phyloP scores from a whole-genome alignment of 2,888 invertebrate species.

The Noctua janthina region DNA sequence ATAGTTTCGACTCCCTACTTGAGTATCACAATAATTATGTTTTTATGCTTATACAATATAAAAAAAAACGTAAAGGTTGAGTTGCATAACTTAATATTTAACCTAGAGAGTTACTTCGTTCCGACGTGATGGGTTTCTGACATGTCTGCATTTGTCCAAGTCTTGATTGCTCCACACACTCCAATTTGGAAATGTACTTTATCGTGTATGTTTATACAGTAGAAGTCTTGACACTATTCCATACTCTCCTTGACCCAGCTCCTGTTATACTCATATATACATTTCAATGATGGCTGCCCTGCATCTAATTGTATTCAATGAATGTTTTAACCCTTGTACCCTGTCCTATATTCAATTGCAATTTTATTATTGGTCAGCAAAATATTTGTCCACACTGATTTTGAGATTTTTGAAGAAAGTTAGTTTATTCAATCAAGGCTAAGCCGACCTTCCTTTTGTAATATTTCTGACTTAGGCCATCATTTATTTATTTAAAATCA shows the following conservation, averaged over 20 bases:
- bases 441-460: neutral
- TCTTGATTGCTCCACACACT: neutral
- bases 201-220: slow-evolving; percentile 21
- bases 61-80: neutral
- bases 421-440: neutral
- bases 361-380: slow-evolving; percentile 13
- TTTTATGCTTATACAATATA: neutral
- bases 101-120: neutral
- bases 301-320: slow-evolving; percentile 44
- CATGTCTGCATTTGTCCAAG: neutral
- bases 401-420: neutral
- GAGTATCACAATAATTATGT: neutral
- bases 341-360: slow-evolving; percentile 35
- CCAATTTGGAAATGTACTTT: slow-evolving; percentile 23
- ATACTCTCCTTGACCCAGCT: slow-evolving; percentile 57
- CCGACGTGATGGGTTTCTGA: neutral
- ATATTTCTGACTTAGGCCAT: neutral
- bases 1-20: neutral
- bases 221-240: slow-evolving; percentile 57
- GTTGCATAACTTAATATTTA: neutral
- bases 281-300: slow-evolving; percentile 47
- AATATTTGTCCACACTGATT: neutral
- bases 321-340: slow-evolving; percentile 46
- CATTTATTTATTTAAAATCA: neutral
- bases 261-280: slow-evolving; percentile 38